These are phyloP conservation scores for Myiopsitta monachus DNA, from an alignment of 2,113 vertebrate species.

Conservation along the genomic window DNA sequence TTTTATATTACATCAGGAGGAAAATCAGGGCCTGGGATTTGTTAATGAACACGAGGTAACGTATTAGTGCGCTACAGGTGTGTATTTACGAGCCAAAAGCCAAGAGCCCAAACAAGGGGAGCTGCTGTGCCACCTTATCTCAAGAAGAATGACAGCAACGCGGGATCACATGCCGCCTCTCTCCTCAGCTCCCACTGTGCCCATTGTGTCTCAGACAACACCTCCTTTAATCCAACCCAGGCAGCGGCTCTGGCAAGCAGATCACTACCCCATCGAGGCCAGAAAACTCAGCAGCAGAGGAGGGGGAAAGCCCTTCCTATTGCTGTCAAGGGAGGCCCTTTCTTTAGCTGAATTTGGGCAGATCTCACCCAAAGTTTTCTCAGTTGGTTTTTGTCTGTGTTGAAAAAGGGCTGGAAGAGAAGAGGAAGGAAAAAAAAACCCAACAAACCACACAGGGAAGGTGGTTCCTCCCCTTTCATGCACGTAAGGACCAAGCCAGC, in stretches of 20 bases:
- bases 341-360: neutral
- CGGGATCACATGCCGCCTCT: neutral
- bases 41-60: accelerated
- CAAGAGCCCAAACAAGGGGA: neutral
- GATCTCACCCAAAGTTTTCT: neutral
- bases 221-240: neutral
- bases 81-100: neutral
- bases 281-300: neutral
- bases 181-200: neutral
- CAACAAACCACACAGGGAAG: neutral
- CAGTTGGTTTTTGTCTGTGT: accelerated
- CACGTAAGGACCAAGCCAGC: neutral
- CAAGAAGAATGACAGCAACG: accelerated
- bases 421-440: neutral
- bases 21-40: neutral
- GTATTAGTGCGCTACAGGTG: accelerated
- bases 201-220: conserved; percentile 5
- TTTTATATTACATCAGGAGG: accelerated
- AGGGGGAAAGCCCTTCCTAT: neutral
- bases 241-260: neutral
- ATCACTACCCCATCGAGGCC: neutral
- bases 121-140: neutral
- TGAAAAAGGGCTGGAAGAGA: neutral
- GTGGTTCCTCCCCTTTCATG: neutral
- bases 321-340: neutral